Conservation (phyloP, 2,797 vertebrate species). For the Austrolebias charrua region DNA sequence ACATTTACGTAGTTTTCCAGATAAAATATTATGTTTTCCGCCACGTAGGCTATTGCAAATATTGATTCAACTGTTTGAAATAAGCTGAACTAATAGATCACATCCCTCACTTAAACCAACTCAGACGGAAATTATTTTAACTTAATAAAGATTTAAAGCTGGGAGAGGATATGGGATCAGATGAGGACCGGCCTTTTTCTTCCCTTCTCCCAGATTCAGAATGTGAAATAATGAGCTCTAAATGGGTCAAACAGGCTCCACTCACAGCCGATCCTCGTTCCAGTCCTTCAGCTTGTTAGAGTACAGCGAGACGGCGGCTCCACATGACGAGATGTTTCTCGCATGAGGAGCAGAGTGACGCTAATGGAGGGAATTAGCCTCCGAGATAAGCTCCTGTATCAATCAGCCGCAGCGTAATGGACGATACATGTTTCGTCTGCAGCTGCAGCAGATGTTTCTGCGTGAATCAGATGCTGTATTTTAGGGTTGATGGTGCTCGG, state of each 20-base stretch:
- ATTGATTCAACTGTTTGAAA: too few relatives aligned
- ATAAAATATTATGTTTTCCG: too few relatives aligned
- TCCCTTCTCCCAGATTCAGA: constrained; percentile 7
- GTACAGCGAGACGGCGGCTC: too few relatives aligned
- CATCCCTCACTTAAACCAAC: too few relatives aligned
- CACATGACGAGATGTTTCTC: not conserved
- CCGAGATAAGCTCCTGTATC: not conserved
- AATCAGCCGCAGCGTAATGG: constrained; percentile 30
- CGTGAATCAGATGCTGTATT: not conserved
- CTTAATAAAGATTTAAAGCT: not conserved
- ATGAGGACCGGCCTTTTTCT: not conserved
- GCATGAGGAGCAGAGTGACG: not conserved
- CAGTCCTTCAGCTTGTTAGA: constrained; percentile 13
- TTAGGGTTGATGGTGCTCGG: not conserved
- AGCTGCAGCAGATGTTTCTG: constrained; percentile 1
- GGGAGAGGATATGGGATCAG: not conserved
- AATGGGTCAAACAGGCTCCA: constrained; percentile 10
- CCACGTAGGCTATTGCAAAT: too few relatives aligned
- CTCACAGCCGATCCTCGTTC: constrained; percentile 1
- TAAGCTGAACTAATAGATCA: too few relatives aligned
- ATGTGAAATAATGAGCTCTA: not conserved
- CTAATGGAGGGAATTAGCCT: constrained; percentile 48
- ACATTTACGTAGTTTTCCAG: too few relatives aligned
- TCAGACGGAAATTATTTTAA: too few relatives aligned
- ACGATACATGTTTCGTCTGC: constrained; percentile 22